Evolutionary conservation across 2,888 invertebrate species (phyloP), one percentile per base, ranked within the genome.

Genomic region (Synanthedon vespiformis): DNA sequence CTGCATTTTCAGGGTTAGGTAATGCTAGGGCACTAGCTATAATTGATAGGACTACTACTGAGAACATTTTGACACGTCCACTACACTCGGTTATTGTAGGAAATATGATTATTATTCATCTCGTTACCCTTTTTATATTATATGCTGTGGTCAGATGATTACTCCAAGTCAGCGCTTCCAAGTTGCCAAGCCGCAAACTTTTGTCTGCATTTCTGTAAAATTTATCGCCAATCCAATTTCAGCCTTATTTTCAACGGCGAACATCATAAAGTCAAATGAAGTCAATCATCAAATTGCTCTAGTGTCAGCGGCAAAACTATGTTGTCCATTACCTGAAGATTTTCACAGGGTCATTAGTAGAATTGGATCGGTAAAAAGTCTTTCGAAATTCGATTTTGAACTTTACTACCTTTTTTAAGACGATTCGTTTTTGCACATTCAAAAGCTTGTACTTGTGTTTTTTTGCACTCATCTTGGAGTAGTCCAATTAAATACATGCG

Each of bases 91-190:
- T 13, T 44, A 12, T 14, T 13, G 13, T n/a, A 2, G 44, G 44
- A n/a, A 14, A 13, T 44, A 44, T 44, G 44, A 44, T 44, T n/a
- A 14, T 44, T 44, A n/a, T 44, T 44, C 14, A 34, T 44, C 44
- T 44, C 3, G 66, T 63, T 61, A 69, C 68, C 73, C 73, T 74
- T 80, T 57, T 77, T 80, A 80, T 80, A 79, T 77, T 75, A 59
- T 65, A 62, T 63, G 62, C 63, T 72, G 77, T 74, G 79, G 77
- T 78, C 66, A 70, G 61, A 66, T 71, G 73, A 77, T 74, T 76
- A 66, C 72, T 71, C 71, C 73, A 62, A 64, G 64, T 60, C 59
- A 54, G 61, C 59, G 62, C 60, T 60, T 70, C 59, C 55, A 58
- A 63, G 57, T 63, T 56, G 55, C 27, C 53, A 52, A 55, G 53